Conservation (phyloP, 2,797 vertebrate species). For the Alcedo quadribrachys region DNA sequence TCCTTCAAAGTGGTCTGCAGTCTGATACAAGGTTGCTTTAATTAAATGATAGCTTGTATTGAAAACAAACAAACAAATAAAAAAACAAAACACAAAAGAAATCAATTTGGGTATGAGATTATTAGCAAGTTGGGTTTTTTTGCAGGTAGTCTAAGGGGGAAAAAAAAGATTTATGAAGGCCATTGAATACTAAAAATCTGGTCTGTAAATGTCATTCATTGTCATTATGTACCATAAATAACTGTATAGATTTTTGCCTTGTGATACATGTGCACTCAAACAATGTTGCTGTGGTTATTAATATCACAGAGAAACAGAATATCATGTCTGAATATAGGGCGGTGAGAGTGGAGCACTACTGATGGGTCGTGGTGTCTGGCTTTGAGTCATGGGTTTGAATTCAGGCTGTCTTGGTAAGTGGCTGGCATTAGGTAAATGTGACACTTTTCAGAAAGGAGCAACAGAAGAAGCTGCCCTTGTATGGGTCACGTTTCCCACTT, state of each 20-base stretch:
- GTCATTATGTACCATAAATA: neutral
- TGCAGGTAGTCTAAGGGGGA: neutral
- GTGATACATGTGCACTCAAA: neutral
- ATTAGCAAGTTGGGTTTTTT: neutral
- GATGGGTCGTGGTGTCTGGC: neutral
- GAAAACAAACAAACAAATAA: neutral
- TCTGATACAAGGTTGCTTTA: slow-evolving; percentile 4
- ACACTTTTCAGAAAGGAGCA: neutral
- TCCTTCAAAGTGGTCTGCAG: slow-evolving; percentile 13
- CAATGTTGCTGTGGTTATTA: neutral
- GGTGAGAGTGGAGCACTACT: neutral
- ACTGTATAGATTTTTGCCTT: neutral
- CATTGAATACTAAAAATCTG: neutral
- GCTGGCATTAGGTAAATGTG: neutral
- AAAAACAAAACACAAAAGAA: neutral
- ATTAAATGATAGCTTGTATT: slow-evolving; percentile 23
- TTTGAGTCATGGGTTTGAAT: neutral
- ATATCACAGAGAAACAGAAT: neutral
- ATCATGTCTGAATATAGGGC: neutral
- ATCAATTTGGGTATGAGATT: neutral
- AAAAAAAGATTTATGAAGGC: neutral
- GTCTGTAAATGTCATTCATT: neutral
- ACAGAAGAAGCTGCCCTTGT: neutral
- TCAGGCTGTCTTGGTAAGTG: neutral
- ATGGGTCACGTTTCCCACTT: neutral